Base-by-base conservation (phyloP, 2,888 invertebrate genomes). In the Caenorhabditis sp. region DNA sequence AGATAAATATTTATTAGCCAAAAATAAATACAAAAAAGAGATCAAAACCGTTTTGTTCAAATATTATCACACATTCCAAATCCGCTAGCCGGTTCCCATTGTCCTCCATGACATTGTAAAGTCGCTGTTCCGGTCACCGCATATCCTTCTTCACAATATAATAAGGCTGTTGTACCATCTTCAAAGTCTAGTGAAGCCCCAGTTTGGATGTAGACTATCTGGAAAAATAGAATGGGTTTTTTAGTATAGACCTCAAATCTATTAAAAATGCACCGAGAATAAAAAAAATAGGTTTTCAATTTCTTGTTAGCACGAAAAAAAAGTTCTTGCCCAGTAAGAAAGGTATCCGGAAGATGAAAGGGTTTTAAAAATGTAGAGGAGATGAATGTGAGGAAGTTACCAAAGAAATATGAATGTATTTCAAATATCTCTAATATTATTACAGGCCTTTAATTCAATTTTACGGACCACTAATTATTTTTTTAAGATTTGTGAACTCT, bases 51-150 rank as follows among this genome's bases (percentile, higher is more conserved):
- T 43, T 43, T 56, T 26, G 4, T 56, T 70, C 23, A 72, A 61
- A 72, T 72, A 21, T 61, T 50, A 63, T 77, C 74, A 67, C 77
- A 77, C 59, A 66, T 75, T 52, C 77, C 77, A 50, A 77, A 77
- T 5, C 77, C 77, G 23, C 63, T 63, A 1, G 59, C 2, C 14
- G 77, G 77, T 23, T 72, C 69, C 77, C 77, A 77, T 53, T 71
- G 71, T 25, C 64, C 70, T 8, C 59, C 56, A 27, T 63, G 53
- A 52, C 77, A 77, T 36, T 67, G 65, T 14, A 77, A 60, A 1
- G 80, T 78, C 17, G 80, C 77, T 8, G 61, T 43, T 23, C 80
- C 80, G n/a, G 76, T 74, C 7, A 80, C 74, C 20, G 76, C 75
- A 31, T 60, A 76, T 12, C 70, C 72, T 20, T 77, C 70, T 20